Evolutionary conservation across 2,113 vertebrate species (phyloP).

Genomic region (Pseudopipra pipra): DNA sequence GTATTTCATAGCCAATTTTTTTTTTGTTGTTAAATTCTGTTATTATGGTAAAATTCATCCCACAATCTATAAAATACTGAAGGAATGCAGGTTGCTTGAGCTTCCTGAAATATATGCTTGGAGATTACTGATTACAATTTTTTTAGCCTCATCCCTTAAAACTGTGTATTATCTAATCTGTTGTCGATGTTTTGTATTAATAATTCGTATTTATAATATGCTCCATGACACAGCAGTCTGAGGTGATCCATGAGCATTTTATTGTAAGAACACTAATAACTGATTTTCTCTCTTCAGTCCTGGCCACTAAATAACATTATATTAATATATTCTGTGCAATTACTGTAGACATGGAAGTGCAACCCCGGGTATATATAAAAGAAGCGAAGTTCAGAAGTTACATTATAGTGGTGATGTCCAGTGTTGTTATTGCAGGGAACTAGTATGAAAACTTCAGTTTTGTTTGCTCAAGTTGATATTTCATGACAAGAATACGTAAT

Average conservation of each 20-base stretch:
- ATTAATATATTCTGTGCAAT: neutral
- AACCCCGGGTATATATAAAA: neutral
- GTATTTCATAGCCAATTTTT: neutral
- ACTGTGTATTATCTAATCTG: neutral
- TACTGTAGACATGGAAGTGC: neutral
- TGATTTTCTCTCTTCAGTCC: neutral
- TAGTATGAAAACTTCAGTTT: neutral
- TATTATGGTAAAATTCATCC: neutral
- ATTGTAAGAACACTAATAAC: neutral
- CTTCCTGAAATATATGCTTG: neutral
- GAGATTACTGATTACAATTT: neutral
- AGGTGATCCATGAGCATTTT: neutral
- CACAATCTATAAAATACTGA: neutral
- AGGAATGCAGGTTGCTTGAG: neutral
- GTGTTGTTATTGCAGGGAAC: neutral
- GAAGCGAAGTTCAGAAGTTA: neutral
- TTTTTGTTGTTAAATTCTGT: neutral
- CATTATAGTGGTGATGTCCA: neutral
- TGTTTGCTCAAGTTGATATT: neutral
- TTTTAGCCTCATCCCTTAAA: neutral
- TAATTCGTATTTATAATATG: neutral
- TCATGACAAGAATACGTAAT: neutral
- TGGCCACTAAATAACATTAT: neutral
- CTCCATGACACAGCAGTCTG: neutral
- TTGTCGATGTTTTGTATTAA: neutral